A percentile compares a stretch with the other conserved stretches of the same genome.
These are phyloP conservation scores for Caenorhabditis wallacei DNA, from an alignment of 2,888 invertebrate species.

Conservation along the genomic window DNA sequence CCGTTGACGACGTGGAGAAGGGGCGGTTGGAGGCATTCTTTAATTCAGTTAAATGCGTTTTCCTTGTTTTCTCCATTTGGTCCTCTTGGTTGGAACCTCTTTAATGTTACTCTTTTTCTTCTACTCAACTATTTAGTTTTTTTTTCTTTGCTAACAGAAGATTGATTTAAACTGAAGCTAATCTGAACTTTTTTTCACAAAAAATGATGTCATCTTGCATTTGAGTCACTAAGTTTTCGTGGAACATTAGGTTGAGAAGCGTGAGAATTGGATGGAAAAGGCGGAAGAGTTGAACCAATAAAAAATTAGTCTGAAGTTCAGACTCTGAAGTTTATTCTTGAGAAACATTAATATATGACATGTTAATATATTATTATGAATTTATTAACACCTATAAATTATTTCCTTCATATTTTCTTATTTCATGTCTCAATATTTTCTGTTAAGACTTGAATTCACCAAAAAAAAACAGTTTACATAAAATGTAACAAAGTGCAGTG, in stretches of 20 bases:
- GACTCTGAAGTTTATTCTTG: not conserved
- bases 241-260: not conserved
- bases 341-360: not conserved
- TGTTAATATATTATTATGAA: not conserved
- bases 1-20: conserved; percentile 10
- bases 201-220: conserved; percentile 3
- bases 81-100: conserved; percentile 2
- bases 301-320: conserved; percentile 1
- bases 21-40: conserved; percentile 10
- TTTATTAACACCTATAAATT: too few species aligned
- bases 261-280: not conserved
- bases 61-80: conserved; percentile 41
- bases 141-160: not conserved
- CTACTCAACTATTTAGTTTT: too few species aligned
- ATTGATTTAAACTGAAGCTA: not conserved
- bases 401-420: too few species aligned
- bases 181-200: not conserved
- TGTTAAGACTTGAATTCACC: too few species aligned
- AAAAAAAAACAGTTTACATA: too few species aligned
- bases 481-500: too few species aligned
- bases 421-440: too few species aligned
- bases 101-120: conserved; percentile 2
- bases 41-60: conserved; percentile 42
- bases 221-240: not conserved
- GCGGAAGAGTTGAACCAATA: not conserved